phyloP scores from a whole-genome alignment of 1,140 invertebrate genomes.

The Apocrypta bakeri region DNA sequence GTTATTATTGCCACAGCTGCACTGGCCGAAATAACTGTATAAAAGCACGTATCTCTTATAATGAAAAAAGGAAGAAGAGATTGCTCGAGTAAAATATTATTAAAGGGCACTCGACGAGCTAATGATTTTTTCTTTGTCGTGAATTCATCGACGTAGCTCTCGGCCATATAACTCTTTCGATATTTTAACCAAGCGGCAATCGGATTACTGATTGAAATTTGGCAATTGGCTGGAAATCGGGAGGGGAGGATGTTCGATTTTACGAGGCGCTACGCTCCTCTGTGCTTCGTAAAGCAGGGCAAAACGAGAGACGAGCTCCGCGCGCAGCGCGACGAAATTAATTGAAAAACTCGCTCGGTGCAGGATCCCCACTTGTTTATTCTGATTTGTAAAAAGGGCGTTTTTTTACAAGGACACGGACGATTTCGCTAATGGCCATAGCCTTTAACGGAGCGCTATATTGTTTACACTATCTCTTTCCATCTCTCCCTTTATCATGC shows the following conservation, averaged over 20 bases:
- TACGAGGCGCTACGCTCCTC: not conserved
- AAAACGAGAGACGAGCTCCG: not conserved
- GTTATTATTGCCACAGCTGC: too few relatives aligned
- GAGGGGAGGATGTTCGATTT: not conserved
- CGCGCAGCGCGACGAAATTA: slow-evolving; percentile 5
- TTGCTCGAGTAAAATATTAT: too few relatives aligned
- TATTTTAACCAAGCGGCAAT: slow-evolving; percentile 51
- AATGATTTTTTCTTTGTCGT: not conserved
- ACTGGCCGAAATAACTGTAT: too few relatives aligned
- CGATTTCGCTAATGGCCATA: slow-evolving; percentile 33
- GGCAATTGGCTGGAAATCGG: slow-evolving; percentile 43
- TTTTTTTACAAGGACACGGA: not conserved
- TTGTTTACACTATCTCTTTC: slow-evolving; percentile 40
- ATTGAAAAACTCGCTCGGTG: slow-evolving; percentile 10
- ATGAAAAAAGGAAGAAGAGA: too few relatives aligned
- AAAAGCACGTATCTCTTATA: too few relatives aligned
- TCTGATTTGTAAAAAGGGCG: slow-evolving; percentile 37
- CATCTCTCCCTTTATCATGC: slow-evolving; percentile 15
- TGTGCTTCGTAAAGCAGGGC: not conserved
- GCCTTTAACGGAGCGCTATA: slow-evolving; percentile 6
- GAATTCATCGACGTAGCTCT: slow-evolving; percentile 2
- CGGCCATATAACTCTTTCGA: slow-evolving; percentile 46
- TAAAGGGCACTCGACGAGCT: too few relatives aligned
- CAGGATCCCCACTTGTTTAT: slow-evolving; percentile 21
- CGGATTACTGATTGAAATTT: slow-evolving; percentile 54